Conservation (phyloP, 2,888 invertebrate genomes). For the Drosophila subquinaria region DNA sequence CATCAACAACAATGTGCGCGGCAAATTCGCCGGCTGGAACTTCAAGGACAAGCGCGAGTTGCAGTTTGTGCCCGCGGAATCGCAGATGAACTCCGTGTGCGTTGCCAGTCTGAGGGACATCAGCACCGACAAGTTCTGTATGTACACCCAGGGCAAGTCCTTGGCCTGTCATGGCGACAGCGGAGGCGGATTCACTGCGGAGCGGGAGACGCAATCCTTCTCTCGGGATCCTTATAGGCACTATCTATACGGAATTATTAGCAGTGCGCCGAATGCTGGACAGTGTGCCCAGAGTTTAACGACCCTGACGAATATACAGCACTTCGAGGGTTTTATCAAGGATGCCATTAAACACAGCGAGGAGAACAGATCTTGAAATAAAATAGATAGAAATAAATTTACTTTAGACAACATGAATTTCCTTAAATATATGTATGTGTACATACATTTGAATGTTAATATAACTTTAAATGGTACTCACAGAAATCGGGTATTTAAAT, state of each 20-base stretch:
- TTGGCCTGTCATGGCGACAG: conserved; percentile 71
- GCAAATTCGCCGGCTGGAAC: conserved; percentile 69
- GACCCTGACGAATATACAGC: conserved; percentile 64
- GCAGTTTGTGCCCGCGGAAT: conserved; percentile 67
- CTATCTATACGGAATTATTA: conserved; percentile 63
- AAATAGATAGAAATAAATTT: background rate
- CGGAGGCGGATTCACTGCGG: conserved; percentile 68
- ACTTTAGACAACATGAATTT: background rate
- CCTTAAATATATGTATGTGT: background rate
- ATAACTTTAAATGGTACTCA: background rate
- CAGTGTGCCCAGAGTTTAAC: conserved; percentile 67
- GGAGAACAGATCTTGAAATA: conserved; percentile 35
- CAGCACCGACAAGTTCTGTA: conserved; percentile 64
- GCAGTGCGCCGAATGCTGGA: conserved; percentile 72
- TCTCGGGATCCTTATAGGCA: conserved; percentile 34
- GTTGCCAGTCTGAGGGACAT: conserved; percentile 47
- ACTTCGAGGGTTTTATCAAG: conserved; percentile 52
- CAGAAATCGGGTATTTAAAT: background rate
- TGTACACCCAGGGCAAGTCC: conserved; percentile 63
- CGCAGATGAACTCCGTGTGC: conserved; percentile 53
- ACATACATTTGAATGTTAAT: background rate
- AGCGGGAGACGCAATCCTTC: conserved; percentile 15
- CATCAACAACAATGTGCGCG: conserved; percentile 52
- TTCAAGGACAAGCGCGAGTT: conserved; percentile 55
- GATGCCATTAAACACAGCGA: conserved; percentile 36